Conservation (phyloP, 2,888 invertebrate species). For the Coenonympha glycerion region DNA sequence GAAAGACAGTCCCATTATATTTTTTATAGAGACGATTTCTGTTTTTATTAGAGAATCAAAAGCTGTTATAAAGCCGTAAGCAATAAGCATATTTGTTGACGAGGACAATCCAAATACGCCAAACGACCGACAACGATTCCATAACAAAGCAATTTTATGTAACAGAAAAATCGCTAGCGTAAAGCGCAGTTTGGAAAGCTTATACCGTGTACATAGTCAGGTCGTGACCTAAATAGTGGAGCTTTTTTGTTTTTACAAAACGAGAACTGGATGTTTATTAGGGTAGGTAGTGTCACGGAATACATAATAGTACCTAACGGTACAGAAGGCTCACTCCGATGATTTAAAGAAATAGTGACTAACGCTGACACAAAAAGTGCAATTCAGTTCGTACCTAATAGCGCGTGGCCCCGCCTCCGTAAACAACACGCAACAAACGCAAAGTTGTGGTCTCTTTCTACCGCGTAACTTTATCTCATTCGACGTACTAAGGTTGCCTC, state of each 20-base stretch:
- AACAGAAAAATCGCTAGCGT: conserved; percentile 7
- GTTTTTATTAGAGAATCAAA: too few species aligned
- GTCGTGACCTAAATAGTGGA: conserved; percentile 18
- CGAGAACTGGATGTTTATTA: conserved; percentile 30
- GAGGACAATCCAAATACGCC: not conserved
- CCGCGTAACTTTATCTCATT: too few species aligned
- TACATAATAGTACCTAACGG: too few species aligned
- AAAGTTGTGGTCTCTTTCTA: too few species aligned
- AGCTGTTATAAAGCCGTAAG: too few species aligned
- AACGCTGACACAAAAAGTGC: too few species aligned
- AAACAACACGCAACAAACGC: too few species aligned
- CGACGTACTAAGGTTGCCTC: too few species aligned
- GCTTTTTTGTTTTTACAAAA: conserved; percentile 25
- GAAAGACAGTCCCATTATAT: not conserved
- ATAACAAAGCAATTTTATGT: not conserved
- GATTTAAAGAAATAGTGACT: too few species aligned
- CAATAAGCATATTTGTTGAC: not conserved
- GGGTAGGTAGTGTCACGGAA: conserved; percentile 32
- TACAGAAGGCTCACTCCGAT: too few species aligned
- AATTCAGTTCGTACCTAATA: too few species aligned
- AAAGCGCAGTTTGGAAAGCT: conserved; percentile 7
- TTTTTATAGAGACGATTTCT: not conserved
- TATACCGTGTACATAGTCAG: conserved; percentile 11
- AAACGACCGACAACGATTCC: not conserved
- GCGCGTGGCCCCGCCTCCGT: too few species aligned